Conservation (phyloP, 2,888 invertebrate genomes). For the Eristalis tenax region DNA sequence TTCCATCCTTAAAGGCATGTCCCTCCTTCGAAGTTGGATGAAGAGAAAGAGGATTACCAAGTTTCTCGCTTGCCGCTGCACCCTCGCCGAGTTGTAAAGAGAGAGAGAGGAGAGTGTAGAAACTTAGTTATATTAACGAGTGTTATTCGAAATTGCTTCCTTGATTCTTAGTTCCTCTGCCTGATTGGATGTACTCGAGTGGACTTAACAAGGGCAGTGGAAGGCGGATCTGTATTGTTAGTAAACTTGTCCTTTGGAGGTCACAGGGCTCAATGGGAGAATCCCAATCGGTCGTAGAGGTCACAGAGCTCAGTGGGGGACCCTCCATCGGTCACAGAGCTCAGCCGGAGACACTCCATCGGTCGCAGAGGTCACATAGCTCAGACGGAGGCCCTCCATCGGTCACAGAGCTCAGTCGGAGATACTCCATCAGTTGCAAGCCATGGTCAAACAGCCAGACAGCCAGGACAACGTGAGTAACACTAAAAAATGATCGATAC, state of each 20-base stretch:
- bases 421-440: no score
- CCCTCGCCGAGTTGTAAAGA: neutral
- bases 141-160: slow-evolving; percentile 30
- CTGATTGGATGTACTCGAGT: slow-evolving; percentile 23
- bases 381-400: no score
- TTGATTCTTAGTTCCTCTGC: slow-evolving; percentile 28
- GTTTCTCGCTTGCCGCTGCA: neutral
- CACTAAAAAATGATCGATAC: neutral
- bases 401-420: no score
- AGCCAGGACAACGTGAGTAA: no score
- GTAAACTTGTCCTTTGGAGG: neutral
- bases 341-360: no score
- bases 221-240: neutral
- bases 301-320: no score
- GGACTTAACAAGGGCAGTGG: neutral
- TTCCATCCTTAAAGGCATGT: slow-evolving; percentile 53
- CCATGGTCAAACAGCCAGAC: no score
- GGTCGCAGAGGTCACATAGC: no score
- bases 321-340: no score
- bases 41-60: slow-evolving; percentile 34
- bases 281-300: no score
- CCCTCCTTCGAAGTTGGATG: slow-evolving; percentile 9
- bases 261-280: no score
- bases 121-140: slow-evolving; percentile 13
- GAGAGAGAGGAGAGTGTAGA: neutral